Conservation (phyloP, 2,797 vertebrate species). For the Odontamblyopus rebecca region DNA sequence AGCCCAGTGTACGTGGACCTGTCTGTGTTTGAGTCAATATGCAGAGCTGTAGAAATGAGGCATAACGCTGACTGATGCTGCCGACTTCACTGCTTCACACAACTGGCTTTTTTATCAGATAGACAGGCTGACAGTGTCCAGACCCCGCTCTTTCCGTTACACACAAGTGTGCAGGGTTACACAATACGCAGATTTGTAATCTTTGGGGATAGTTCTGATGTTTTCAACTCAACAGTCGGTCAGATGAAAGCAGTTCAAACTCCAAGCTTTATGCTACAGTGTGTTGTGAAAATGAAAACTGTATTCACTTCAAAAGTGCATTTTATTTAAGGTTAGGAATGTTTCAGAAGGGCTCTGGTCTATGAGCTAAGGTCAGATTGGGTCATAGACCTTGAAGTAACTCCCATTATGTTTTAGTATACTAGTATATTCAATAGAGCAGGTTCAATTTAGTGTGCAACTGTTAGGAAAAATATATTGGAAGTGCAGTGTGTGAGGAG, state of each 20-base stretch:
- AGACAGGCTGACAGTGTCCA: conserved; percentile 83
- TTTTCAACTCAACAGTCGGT: conserved; percentile 56
- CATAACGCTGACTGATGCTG: conserved; percentile 76
- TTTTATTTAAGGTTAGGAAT: background rate
- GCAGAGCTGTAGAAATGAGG: conserved; percentile 79
- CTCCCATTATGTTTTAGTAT: background rate
- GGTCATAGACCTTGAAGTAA: background rate
- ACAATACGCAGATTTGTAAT: conserved; percentile 22
- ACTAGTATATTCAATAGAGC: background rate
- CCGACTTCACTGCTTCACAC: conserved; percentile 74
- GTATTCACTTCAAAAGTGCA: background rate
- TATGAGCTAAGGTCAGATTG: background rate
- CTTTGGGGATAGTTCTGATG: conserved; percentile 52
- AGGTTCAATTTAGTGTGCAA: too few relatives aligned
- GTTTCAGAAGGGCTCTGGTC: background rate
- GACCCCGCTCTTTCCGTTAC: conserved; percentile 70
- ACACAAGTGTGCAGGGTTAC: conserved; percentile 48
- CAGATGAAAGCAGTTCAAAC: conserved; percentile 55
- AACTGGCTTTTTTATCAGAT: conserved; percentile 79
- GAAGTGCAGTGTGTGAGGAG: background rate
- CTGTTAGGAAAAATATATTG: background rate
- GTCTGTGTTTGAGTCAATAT: conserved; percentile 62
- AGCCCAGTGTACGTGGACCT: conserved; percentile 41
- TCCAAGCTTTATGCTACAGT: conserved; percentile 5
- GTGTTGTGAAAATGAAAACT: conserved; percentile 1